phyloP scores from a whole-genome alignment of 2,888 invertebrate genomes.

The Campoplex nolae region DNA sequence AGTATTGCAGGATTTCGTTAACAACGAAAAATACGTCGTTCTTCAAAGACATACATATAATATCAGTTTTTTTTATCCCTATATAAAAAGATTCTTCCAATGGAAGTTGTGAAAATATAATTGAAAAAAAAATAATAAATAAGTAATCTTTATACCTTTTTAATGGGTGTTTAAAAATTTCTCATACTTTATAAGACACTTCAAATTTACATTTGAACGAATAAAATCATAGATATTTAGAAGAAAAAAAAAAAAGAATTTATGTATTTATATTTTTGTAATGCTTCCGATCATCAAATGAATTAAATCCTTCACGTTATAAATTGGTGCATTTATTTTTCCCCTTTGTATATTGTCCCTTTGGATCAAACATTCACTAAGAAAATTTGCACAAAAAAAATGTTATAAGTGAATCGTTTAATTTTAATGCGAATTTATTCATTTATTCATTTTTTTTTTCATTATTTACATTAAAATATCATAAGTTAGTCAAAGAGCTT shows the following conservation, averaged over 20 bases:
- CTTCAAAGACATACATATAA: conserved; percentile 1
- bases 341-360: not conserved
- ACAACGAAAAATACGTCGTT: conserved; percentile 15
- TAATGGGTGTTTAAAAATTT: not conserved
- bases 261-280: conserved; percentile 56
- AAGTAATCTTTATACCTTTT: not conserved
- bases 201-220: conserved; percentile 9
- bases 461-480: conserved; percentile 42
- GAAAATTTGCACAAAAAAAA: not conserved
- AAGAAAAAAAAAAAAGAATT: conserved; percentile 18
- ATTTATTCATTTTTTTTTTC: conserved; percentile 11
- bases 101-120: not conserved
- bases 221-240: conserved; percentile 2
- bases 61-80: not conserved
- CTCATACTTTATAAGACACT: conserved; percentile 10
- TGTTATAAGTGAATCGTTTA: not conserved
- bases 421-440: not conserved
- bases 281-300: conserved; percentile 15
- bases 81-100: not conserved
- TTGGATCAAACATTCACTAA: not conserved
- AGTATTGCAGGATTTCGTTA: conserved; percentile 68
- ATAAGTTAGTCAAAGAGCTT: conserved; percentile 27
- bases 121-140: conserved; percentile 8
- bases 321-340: not conserved
- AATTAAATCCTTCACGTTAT: conserved; percentile 14